Percentiles rank a stretch among this genome's conserved stretches.
phyloP scores from a whole-genome alignment of 53 echinoderm and acorn worm species.

The Mesocentrotus franciscanus region DNA sequence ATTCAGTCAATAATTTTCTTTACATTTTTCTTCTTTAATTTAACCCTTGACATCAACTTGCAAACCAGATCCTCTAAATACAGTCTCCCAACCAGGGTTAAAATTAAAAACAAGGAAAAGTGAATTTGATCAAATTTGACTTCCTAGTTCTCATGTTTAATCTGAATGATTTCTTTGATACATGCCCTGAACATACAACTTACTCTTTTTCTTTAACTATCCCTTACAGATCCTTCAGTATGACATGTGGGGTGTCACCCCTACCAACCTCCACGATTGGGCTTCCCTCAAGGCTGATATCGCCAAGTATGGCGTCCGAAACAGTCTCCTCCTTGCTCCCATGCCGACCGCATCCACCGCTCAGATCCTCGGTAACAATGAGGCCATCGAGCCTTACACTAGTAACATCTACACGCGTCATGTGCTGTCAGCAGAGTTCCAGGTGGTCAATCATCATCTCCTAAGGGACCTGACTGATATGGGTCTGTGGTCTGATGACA shows the following conservation, averaged over 20 bases:
- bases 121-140: neutral
- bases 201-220: neutral
- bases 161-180: neutral
- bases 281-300: conserved; percentile 80
- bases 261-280: conserved; percentile 92
- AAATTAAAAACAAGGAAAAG: neutral
- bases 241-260: conserved; percentile 93
- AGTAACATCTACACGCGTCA: conserved; percentile 96
- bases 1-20: too few species aligned
- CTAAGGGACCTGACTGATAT: conserved; percentile 90
- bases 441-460: conserved; percentile 98
- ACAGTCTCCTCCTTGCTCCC: conserved; percentile 94
- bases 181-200: neutral
- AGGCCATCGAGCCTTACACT: conserved; percentile 97
- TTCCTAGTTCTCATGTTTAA: neutral
- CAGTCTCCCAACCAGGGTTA: too few species aligned
- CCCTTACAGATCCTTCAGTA: conserved; percentile 83
- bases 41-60: too few species aligned
- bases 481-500: conserved; percentile 92
- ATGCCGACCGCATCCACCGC: conserved; percentile 99
- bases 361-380: conserved; percentile 98
- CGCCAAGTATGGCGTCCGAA: conserved; percentile 88
- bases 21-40: too few species aligned
- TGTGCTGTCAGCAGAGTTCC: conserved; percentile 96
- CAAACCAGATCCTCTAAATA: too few species aligned